Evolutionary conservation across 2,797 vertebrate genomes (phyloP).

Genomic region (Leptodactylus fallax): DNA sequence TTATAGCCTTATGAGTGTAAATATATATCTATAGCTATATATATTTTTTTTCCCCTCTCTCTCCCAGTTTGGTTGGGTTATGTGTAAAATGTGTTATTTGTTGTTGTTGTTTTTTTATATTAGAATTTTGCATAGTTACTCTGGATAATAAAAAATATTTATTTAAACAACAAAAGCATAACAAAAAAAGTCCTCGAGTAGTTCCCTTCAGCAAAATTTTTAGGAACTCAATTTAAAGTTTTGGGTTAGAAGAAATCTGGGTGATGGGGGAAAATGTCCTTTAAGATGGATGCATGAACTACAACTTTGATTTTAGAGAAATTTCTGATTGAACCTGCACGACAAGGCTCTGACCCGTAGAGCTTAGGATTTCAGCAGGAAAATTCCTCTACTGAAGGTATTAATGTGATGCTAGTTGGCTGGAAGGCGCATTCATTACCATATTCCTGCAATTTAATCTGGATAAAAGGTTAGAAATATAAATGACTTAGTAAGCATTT

Average conservation of each 20-base stretch:
- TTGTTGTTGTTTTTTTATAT: too few species aligned
- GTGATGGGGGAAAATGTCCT: neutral
- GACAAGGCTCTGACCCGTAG: neutral
- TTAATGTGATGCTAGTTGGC: constrained; percentile 22
- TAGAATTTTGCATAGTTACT: too few species aligned
- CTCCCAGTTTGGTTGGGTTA: too few species aligned
- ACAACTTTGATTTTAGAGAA: neutral
- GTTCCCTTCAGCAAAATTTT: too few species aligned
- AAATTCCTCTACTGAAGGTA: neutral
- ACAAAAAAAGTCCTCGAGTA: too few species aligned
- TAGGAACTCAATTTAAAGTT: too few species aligned
- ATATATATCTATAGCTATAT: too few species aligned
- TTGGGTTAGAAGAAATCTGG: neutral
- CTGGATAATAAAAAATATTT: too few species aligned
- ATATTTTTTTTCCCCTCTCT: too few species aligned
- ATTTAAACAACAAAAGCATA: too few species aligned
- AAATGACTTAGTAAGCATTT: constrained; percentile 44
- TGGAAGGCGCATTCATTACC: constrained; percentile 13
- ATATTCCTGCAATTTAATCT: constrained; percentile 53
- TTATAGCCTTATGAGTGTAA: too few species aligned
- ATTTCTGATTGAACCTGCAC: neutral
- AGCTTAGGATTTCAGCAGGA: constrained; percentile 7
- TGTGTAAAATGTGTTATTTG: too few species aligned
- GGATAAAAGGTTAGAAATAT: constrained; percentile 55
- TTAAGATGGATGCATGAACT: neutral